A percentile compares a stretch with the other conserved stretches of the same genome.
These are phyloP conservation scores for Xylocampa areola DNA, from an alignment of 2,888 invertebrate species.

Conservation along the genomic window DNA sequence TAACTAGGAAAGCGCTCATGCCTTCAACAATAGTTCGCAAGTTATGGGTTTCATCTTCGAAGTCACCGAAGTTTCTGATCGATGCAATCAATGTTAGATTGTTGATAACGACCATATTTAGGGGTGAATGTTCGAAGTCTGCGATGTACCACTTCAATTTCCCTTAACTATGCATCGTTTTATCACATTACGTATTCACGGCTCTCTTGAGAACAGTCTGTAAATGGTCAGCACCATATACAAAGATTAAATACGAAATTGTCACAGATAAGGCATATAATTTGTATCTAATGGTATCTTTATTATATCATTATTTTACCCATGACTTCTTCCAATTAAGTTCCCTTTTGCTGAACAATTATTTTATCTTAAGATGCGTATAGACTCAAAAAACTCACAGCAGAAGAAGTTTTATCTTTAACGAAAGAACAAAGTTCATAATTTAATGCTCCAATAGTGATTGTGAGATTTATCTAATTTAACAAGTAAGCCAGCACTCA, in stretches of 20 bases:
- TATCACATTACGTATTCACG: slow-evolving; percentile 76
- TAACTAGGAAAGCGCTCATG: slow-evolving; percentile 18
- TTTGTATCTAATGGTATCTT: slow-evolving; percentile 1
- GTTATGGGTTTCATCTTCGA: slow-evolving; percentile 25
- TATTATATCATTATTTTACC: slow-evolving; percentile 19
- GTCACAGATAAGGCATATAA: slow-evolving; percentile 21
- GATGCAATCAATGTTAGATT: slow-evolving; percentile 51
- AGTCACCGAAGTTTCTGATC: slow-evolving; percentile 50
- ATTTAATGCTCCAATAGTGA: no score
- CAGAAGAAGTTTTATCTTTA: no score
- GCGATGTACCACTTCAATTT: slow-evolving; percentile 63
- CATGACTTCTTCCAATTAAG: no score
- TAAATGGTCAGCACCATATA: slow-evolving; percentile 70
- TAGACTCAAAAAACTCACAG: no score
- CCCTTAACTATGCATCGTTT: slow-evolving; percentile 76
- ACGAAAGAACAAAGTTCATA: no score
- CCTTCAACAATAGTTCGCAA: slow-evolving; percentile 26
- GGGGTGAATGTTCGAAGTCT: slow-evolving; percentile 47
- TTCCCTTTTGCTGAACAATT: no score
- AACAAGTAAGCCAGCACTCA: no score
- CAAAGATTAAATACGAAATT: slow-evolving; percentile 48
- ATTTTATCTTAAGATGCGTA: no score
- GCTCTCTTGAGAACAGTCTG: slow-evolving; percentile 67
- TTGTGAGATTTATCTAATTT: no score
- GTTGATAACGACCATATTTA: slow-evolving; percentile 34